Conservation (phyloP, 2,797 vertebrate genomes). For the Enteromius anoplus region DNA sequence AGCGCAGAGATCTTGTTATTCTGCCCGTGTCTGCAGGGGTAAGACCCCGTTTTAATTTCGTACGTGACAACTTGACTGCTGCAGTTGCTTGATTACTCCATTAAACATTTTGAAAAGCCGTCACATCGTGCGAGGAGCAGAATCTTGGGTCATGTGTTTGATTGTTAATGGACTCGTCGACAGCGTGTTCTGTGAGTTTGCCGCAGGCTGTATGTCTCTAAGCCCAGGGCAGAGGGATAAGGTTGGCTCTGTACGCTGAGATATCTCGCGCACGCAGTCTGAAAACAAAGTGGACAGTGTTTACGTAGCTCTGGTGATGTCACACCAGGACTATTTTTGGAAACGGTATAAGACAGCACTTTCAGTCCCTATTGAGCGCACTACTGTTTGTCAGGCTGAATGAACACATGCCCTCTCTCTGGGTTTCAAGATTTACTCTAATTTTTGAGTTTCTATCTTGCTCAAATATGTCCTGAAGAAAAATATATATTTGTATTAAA, state of each 20-base stretch:
- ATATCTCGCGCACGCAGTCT: conserved; percentile 56
- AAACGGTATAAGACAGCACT: conserved; percentile 61
- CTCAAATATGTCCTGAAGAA: background rate
- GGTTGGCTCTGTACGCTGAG: conserved; percentile 16
- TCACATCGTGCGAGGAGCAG: background rate
- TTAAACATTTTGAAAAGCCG: conserved; percentile 7
- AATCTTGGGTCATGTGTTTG: conserved; percentile 24
- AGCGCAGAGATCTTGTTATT: conserved; percentile 17
- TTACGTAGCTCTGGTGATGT: conserved; percentile 72
- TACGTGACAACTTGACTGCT: conserved; percentile 31
- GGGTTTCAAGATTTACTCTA: background rate
- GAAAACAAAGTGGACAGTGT: conserved; percentile 61
- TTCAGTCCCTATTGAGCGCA: conserved; percentile 44
- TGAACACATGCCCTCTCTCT: background rate
- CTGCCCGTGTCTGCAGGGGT: background rate
- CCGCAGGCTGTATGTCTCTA: conserved; percentile 48
- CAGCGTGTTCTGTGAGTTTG: conserved; percentile 37
- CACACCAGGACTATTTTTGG: conserved; percentile 73
- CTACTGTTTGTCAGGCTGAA: conserved; percentile 54
- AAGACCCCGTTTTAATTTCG: conserved; percentile 1
- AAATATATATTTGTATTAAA: background rate
- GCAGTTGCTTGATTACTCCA: background rate
- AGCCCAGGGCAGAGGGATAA: conserved; percentile 35
- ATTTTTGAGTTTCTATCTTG: background rate
- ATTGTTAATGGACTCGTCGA: conserved; percentile 19